Conservation (phyloP, 2,888 invertebrate genomes). For the Hypercompe scribonia region DNA sequence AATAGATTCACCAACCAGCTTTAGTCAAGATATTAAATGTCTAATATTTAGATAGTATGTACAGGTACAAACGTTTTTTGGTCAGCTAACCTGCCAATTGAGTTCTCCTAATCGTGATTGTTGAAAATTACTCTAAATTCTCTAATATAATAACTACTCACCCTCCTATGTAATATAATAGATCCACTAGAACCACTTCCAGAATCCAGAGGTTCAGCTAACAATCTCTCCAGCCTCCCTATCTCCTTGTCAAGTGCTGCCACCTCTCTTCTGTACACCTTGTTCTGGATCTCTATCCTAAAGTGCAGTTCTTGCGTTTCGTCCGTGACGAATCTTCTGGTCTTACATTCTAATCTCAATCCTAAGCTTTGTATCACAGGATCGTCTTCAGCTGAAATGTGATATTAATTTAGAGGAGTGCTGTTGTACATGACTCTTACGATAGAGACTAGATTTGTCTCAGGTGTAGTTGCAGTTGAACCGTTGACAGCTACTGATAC, state of each 20-base stretch:
- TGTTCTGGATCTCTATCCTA: slow-evolving; percentile 96
- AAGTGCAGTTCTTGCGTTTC: slow-evolving; percentile 94
- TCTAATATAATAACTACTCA: slow-evolving; percentile 40
- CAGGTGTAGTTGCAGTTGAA: not conserved
- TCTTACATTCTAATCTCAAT: slow-evolving; percentile 95
- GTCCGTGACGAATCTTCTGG: slow-evolving; percentile 93
- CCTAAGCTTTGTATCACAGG: slow-evolving; percentile 96
- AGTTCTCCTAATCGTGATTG: not conserved
- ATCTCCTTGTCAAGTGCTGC: slow-evolving; percentile 93
- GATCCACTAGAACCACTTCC: slow-evolving; percentile 77
- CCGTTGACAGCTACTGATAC: not conserved
- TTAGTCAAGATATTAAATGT: no score
- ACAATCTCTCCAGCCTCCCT: slow-evolving; percentile 89
- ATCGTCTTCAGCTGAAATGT: slow-evolving; percentile 88
- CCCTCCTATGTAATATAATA: slow-evolving; percentile 74
- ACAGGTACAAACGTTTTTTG: not conserved
- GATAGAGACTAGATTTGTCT: no score
- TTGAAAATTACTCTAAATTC: not conserved
- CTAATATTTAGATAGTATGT: no score
- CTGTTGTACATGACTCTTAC: no score
- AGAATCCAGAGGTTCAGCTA: slow-evolving; percentile 88
- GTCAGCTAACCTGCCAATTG: not conserved
- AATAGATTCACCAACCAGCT: no score
- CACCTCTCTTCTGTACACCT: slow-evolving; percentile 94
- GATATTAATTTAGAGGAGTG: not conserved